Evolutionary conservation across 1,140 invertebrate species (phyloP).

Genomic region (Drosophila quadrilineata): DNA sequence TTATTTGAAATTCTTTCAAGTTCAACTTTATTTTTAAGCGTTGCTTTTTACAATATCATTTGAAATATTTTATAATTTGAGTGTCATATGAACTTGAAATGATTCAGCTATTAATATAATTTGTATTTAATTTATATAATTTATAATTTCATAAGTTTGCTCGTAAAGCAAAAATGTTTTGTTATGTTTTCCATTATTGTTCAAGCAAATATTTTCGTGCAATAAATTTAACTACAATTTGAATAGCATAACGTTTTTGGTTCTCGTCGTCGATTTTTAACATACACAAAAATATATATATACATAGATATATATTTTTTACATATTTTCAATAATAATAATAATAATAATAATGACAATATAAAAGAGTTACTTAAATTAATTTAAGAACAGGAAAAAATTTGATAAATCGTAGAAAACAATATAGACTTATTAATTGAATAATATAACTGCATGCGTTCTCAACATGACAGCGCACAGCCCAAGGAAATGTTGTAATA

Average conservation of each 20-base stretch:
- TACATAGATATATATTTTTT: slow-evolving; percentile 2
- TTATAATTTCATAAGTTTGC: slow-evolving; percentile 36
- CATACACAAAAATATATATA: slow-evolving; percentile 16
- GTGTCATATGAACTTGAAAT: slow-evolving; percentile 35
- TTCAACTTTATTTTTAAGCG: slow-evolving; percentile 43
- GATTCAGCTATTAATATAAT: slow-evolving; percentile 41
- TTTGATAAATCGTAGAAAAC: too few relatives aligned
- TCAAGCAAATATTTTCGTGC: slow-evolving; percentile 44
- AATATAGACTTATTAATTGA: slow-evolving; percentile 22
- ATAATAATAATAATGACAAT: too few relatives aligned
- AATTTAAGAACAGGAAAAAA: slow-evolving; percentile 1
- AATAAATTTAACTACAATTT: slow-evolving; percentile 67
- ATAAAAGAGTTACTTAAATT: not conserved
- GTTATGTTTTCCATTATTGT: slow-evolving; percentile 8
- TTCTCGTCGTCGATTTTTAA: slow-evolving; percentile 42
- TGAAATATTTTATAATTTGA: slow-evolving; percentile 18
- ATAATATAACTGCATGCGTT: slow-evolving; percentile 47
- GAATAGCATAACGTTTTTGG: slow-evolving; percentile 76
- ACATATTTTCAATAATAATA: slow-evolving; percentile 17
- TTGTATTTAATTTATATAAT: slow-evolving; percentile 33
- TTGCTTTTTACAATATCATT: slow-evolving; percentile 36
- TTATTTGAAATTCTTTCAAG: slow-evolving; percentile 47
- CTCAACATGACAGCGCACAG: slow-evolving; percentile 60
- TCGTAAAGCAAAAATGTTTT: slow-evolving; percentile 14
- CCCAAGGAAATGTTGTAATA: slow-evolving; percentile 58